A percentile compares a stretch with the other conserved stretches of the same genome.
Conservation (phyloP, 2,113 vertebrate genomes). For the Pungitius pungitius region DNA sequence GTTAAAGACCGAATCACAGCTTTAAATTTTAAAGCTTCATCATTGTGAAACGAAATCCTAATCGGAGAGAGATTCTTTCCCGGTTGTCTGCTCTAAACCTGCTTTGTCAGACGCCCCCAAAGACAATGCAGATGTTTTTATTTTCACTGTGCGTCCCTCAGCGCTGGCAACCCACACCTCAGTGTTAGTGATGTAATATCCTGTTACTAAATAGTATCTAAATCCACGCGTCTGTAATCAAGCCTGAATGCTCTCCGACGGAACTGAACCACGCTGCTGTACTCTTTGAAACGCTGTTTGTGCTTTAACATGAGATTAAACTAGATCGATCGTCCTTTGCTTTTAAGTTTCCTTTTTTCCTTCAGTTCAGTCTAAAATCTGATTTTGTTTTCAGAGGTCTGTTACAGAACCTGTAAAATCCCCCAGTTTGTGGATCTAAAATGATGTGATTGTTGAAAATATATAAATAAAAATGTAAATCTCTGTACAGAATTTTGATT, state of each 20-base stretch:
- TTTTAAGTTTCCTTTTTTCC: conserved; percentile 51
- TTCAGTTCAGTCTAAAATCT: conserved; percentile 18
- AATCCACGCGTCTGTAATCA: conserved; percentile 40
- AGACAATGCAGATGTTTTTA: conserved; percentile 16
- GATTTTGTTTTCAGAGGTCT: conserved; percentile 55
- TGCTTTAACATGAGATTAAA: conserved; percentile 57
- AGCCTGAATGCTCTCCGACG: conserved; percentile 33
- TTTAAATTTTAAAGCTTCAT: background rate
- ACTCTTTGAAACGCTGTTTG: conserved; percentile 43
- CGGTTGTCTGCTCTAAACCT: background rate
- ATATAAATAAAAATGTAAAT: conserved; percentile 79
- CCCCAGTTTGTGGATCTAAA: conserved; percentile 55
- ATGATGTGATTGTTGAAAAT: conserved; percentile 75
- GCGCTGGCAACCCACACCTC: conserved; percentile 18
- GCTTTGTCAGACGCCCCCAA: conserved; percentile 4
- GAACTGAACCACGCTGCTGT: conserved; percentile 58
- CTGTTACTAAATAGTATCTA: conserved; percentile 51
- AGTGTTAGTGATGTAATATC: conserved; percentile 44
- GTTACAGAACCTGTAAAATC: conserved; percentile 54
- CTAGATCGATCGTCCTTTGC: conserved; percentile 49
- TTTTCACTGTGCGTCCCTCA: conserved; percentile 19
- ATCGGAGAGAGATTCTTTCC: background rate
- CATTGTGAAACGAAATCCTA: background rate
- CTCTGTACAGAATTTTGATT: conserved; percentile 50
- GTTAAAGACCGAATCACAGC: conserved; percentile 1